Evolutionary conservation across 92 coral and sea anemone genomes (phyloP), one percentile per base, ranked within the genome.

Genomic region (Anthopleura xanthogrammica): DNA sequence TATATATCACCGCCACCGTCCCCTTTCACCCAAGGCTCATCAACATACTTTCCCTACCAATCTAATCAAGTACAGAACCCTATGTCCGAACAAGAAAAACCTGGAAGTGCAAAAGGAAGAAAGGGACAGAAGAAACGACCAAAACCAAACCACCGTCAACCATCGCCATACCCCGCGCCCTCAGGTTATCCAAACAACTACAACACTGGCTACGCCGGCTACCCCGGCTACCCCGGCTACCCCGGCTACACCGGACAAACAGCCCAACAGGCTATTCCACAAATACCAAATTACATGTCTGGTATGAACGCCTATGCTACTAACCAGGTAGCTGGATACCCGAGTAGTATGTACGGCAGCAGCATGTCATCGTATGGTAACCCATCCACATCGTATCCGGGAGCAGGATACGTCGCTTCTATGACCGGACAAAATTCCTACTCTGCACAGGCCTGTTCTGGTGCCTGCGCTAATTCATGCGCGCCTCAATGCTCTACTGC

Each of bases 401-500:
- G 58, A 77, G 80, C 41, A 14, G 83, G 42, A 24, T 41, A 40
- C 54, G 24, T 19, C 16, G 14, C 77, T 46, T 62, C 83, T 12
- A 66, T 81, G 77, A 1, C 11, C 4, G 64, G 46, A 70, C 77
- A 54, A 42, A 52, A 75, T 52, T 29, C 64, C 54, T 68, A 68
- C 64, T 68, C 55, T 60, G 76, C 52, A 57, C 77, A 23, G 55
- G 65, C 39, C 9, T 42, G 58, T 16, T 8, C 17, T 75, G 78
- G 55, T 50, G 36, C 52, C 29, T 75, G 78, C 39, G 57, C 41
- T 50, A 75, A 46, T 16, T 68, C 84, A 1, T 81, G 77, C 14
- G 77, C 77, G 41, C 77, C 84, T 5, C 77, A 70, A 52, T 68
- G 77, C 14, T 41, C 64, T 42, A 42, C 36, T 19, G 75, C 52